These are phyloP conservation scores for Cirrhinus mrigala DNA, from an alignment of 2,797 vertebrate genomes.

Conservation along the genomic window DNA sequence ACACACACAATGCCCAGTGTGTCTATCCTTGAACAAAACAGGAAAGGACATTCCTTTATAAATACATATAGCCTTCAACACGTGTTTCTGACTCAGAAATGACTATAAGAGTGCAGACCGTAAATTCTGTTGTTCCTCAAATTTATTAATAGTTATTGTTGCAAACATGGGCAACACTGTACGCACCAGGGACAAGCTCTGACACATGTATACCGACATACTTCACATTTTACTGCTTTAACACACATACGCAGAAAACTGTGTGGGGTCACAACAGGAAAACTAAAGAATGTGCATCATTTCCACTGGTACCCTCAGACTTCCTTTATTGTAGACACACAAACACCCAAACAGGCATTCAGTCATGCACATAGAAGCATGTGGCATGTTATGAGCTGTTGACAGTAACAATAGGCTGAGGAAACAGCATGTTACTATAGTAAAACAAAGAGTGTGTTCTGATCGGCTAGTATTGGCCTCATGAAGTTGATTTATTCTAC, in stretches of 20 bases:
- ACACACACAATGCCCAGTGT: conserved; percentile 30
- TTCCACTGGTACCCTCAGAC: conserved; percentile 34
- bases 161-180: neutral
- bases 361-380: neutral
- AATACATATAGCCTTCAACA: conserved; percentile 7
- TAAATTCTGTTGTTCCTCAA: conserved; percentile 20
- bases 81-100: conserved; percentile 32
- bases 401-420: neutral
- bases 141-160: neutral
- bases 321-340: conserved; percentile 23
- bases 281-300: conserved; percentile 44
- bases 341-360: conserved; percentile 8
- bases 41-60: conserved; percentile 15
- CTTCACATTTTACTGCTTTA: neutral
- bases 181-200: neutral
- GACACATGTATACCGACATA: neutral
- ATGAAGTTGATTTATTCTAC: neutral
- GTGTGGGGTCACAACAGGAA: conserved; percentile 44
- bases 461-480: neutral
- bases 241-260: neutral
- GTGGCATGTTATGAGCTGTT: neutral
- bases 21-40: conserved; percentile 23
- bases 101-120: neutral
- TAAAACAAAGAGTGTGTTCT: neutral
- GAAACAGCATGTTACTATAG: neutral